phyloP scores from a whole-genome alignment of 1,140 invertebrate species.

The Diorhabda sublineata region DNA sequence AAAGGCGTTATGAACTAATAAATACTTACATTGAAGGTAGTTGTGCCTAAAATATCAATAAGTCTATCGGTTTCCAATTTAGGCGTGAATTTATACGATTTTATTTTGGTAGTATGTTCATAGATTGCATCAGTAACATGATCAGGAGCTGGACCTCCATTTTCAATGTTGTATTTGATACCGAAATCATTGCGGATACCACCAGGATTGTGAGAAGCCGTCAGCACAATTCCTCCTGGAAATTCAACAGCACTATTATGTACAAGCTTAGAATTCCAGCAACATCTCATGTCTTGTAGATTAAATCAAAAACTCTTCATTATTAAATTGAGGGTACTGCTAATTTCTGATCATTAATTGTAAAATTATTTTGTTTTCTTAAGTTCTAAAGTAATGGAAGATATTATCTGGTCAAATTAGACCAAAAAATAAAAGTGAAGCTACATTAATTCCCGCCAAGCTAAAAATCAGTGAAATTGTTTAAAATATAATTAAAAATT shows the following conservation, averaged over 20 bases:
- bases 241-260: conserved; percentile 2
- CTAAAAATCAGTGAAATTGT: too few relatives aligned
- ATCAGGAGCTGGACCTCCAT: conserved; percentile 96
- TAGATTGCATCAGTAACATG: conserved; percentile 86
- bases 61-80: conserved; percentile 65
- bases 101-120: conserved; percentile 73
- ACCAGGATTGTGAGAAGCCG: conserved; percentile 98
- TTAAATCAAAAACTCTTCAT: too few relatives aligned
- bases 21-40: conserved; percentile 29
- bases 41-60: conserved; percentile 30
- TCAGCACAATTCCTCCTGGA: conserved; percentile 91
- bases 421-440: too few relatives aligned
- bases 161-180: conserved; percentile 96
- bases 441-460: too few relatives aligned
- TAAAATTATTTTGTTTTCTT: too few relatives aligned
- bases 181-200: conserved; percentile 97
- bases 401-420: too few relatives aligned
- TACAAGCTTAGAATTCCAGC: too few relatives aligned
- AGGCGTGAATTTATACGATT: conserved; percentile 74
- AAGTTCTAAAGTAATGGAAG: too few relatives aligned
- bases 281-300: too few relatives aligned
- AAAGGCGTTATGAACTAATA: not conserved
- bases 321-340: too few relatives aligned
- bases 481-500: too few relatives aligned
- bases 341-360: too few relatives aligned